Evolutionary conservation across 2,797 vertebrate species (phyloP).

Genomic region (Pagetopsis macropterus): DNA sequence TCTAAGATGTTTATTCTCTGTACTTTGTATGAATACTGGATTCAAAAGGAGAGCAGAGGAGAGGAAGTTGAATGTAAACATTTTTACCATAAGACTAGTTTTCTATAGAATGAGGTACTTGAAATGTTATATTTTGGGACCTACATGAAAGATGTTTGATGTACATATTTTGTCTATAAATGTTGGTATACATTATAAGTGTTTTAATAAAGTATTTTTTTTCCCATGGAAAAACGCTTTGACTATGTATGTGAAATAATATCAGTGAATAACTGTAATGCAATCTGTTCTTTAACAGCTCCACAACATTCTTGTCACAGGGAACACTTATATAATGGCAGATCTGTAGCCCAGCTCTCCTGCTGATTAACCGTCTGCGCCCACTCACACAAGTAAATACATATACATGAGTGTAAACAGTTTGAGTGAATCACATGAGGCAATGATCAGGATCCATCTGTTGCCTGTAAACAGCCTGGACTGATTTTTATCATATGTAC

Average conservation of each 20-base stretch:
- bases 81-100: conserved; percentile 91
- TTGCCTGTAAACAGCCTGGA: conserved; percentile 24
- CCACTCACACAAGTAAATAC: conserved; percentile 38
- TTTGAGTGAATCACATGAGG: conserved; percentile 36
- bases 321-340: conserved; percentile 63
- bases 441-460: conserved; percentile 38
- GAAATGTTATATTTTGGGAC: conserved; percentile 97
- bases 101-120: conserved; percentile 96
- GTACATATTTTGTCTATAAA: conserved; percentile 98
- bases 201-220: conserved; percentile 97
- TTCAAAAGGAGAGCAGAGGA: conserved; percentile 84
- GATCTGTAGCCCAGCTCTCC: conserved; percentile 31
- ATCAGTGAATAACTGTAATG: conserved; percentile 16
- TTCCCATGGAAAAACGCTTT: conserved; percentile 89
- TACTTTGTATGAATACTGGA: conserved; percentile 88
- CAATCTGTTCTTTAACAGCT: conserved; percentile 33
- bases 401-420: conserved; percentile 22
- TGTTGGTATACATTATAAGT: conserved; percentile 94
- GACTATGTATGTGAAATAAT: conserved; percentile 29
- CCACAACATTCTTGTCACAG: conserved; percentile 39
- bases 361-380: conserved; percentile 53
- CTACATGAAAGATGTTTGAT: conserved; percentile 92
- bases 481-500: neutral
- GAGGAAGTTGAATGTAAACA: conserved; percentile 91
- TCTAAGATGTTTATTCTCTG: conserved; percentile 87